phyloP scores from a whole-genome alignment of 2,888 invertebrate genomes.

The Anarsia innoxiella region DNA sequence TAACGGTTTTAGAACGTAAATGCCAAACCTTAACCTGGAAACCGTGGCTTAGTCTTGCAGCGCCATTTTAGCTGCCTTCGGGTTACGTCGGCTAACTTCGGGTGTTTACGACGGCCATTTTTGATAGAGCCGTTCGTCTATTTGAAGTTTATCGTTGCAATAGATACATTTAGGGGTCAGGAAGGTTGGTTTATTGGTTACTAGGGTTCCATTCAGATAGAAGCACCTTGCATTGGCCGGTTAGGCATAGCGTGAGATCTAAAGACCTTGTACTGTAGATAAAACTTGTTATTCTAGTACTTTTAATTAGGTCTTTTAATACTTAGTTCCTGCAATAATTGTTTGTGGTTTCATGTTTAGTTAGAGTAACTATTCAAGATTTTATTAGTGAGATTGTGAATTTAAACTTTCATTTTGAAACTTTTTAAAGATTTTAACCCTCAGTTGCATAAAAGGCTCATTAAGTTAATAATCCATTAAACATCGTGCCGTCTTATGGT shows the following conservation, averaged over 20 bases:
- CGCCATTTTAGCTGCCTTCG: slow-evolving; percentile 60
- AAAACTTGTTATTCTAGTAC: slow-evolving; percentile 12
- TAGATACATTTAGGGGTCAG: not conserved
- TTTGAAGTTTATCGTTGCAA: not conserved
- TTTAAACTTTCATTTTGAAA: not conserved
- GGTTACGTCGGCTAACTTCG: slow-evolving; percentile 45
- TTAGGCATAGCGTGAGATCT: slow-evolving; percentile 32
- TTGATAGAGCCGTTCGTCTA: not conserved
- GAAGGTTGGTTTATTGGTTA: slow-evolving; percentile 26
- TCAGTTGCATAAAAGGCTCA: no score
- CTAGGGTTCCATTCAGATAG: slow-evolving; percentile 30
- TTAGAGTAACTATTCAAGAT: not conserved
- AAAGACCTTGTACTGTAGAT: slow-evolving; percentile 14
- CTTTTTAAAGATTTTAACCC: no score
- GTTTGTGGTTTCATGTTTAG: not conserved
- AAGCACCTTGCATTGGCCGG: slow-evolving; percentile 50
- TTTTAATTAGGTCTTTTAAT: slow-evolving; percentile 12
- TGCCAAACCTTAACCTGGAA: slow-evolving; percentile 75
- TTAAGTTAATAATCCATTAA: no score
- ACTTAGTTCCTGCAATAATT: slow-evolving; percentile 8
- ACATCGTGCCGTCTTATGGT: no score
- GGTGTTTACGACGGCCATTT: slow-evolving; percentile 20
- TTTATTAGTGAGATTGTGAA: not conserved
- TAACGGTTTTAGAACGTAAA: slow-evolving; percentile 54
- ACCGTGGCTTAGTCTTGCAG: slow-evolving; percentile 61